These are phyloP conservation scores for Itoplectis maculator DNA, from an alignment of 2,888 invertebrate genomes.

Conservation along the genomic window DNA sequence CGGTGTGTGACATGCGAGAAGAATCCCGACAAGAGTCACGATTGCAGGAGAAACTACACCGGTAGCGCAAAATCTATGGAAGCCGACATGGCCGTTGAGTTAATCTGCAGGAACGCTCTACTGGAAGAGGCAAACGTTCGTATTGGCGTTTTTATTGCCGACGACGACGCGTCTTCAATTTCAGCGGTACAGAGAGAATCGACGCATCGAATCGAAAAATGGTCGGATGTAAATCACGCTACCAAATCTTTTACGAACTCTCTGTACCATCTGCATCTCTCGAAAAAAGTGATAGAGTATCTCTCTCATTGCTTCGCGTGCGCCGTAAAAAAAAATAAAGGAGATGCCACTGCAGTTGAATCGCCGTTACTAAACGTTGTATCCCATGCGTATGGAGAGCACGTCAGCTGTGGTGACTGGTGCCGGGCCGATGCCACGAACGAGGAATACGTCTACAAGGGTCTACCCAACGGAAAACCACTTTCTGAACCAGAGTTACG, in stretches of 20 bases:
- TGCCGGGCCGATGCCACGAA: not conserved
- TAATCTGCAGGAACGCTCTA: conserved; percentile 57
- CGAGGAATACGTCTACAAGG: conserved; percentile 16
- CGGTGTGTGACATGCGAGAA: conserved; percentile 39
- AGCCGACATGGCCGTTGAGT: conserved; percentile 65
- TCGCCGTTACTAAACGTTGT: conserved; percentile 45
- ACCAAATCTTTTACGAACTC: conserved; percentile 38
- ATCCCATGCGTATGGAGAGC: conserved; percentile 39
- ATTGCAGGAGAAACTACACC: conserved; percentile 67
- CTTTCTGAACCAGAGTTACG: conserved; percentile 31
- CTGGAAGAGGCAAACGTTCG: conserved; percentile 62
- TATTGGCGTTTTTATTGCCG: conserved; percentile 61
- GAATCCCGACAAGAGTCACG: conserved; percentile 51
- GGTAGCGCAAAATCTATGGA: conserved; percentile 71
- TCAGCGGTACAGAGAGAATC: conserved; percentile 62
- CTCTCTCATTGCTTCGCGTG: conserved; percentile 44
- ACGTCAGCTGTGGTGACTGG: conserved; percentile 45
- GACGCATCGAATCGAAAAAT: conserved; percentile 46
- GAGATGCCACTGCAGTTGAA: conserved; percentile 5
- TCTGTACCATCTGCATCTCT: conserved; percentile 52
- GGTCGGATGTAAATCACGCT: conserved; percentile 64
- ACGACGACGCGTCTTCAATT: conserved; percentile 69
- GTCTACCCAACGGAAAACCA: conserved; percentile 36
- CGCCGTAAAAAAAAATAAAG: conserved; percentile 43
- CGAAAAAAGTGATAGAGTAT: conserved; percentile 52